Evolutionary conservation across 2,113 vertebrate genomes (phyloP), one percentile per base, ranked within the genome.

Genomic region (Brachionichthys hirsutus): DNA sequence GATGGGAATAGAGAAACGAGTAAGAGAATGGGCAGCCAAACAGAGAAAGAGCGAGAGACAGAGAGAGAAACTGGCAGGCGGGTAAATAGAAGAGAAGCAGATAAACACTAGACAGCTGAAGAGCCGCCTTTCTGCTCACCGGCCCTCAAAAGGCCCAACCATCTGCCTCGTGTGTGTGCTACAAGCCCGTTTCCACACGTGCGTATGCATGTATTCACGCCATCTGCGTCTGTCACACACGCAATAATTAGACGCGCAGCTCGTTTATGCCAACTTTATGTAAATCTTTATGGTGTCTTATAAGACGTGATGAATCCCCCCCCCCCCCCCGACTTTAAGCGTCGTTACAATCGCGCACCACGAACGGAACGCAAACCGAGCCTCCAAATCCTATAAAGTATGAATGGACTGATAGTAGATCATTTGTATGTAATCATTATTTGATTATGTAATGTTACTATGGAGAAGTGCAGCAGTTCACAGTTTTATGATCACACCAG

Each of bases 71-170:
- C 60, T 74, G 70, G 64, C 62, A 73, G 52, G 48, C 59, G 62
- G 24, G 62, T 73, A 40, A 76, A 75, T 44, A 52, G 64, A 69
- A 62, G 44, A 43, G 62, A 73, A 62, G 57, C 44, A 71, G 62
- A 79, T 80, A 70, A 81, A 83, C 62, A 77, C 6, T 9, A 35
- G 51, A 67, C 62, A 71, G 77, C 77, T 77, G 78, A 49, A 59
- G 54, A 70, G 47, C 22, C 0, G 36, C 45, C 30, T 62, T 60
- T 77, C 47, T 77, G 73, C 59, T 4, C 55, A 80, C 68, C 46
- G 30, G 55, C 35, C 24, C 42, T 59, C 48, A 36, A 57, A 55
- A 73, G 22, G 9, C 69, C 49, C 35, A 0, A 50, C 76, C 73
- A 75, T 85, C 83, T 82, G 78, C 46, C 58, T 76, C 62, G 42